Evolutionary conservation across 2,113 vertebrate species (phyloP).

Genomic region (Hemibagrus wyckioides): DNA sequence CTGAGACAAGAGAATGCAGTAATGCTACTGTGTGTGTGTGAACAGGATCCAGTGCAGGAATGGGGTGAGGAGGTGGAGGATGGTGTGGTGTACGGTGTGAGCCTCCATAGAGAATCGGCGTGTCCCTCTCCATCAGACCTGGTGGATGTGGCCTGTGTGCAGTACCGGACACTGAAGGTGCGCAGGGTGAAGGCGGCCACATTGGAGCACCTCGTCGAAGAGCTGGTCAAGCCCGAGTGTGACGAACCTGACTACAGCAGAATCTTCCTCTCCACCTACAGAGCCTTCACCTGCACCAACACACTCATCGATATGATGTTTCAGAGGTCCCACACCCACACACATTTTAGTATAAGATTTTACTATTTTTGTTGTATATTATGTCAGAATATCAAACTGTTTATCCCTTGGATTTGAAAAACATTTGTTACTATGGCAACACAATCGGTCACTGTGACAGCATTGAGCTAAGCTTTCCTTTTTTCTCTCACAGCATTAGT

Average conservation of each 20-base stretch:
- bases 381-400: not conserved
- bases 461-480: not conserved
- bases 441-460: not conserved
- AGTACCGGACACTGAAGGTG: constrained; percentile 85
- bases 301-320: constrained; percentile 78
- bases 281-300: constrained; percentile 74
- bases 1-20: too few species aligned
- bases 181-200: constrained; percentile 79
- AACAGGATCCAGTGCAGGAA: constrained; percentile 82
- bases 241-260: constrained; percentile 73
- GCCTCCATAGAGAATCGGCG: constrained; percentile 74
- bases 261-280: constrained; percentile 84
- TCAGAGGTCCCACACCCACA: constrained; percentile 64
- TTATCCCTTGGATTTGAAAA: not conserved
- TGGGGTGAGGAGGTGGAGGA: constrained; percentile 88
- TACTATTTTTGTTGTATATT: not conserved
- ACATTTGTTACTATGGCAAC: not conserved
- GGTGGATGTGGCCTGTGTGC: constrained; percentile 64
- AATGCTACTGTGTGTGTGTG: not conserved
- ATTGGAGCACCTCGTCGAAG: constrained; percentile 76
- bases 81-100: constrained; percentile 80
- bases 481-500: too few species aligned
- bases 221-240: constrained; percentile 72
- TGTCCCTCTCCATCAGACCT: not conserved
- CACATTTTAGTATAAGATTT: not conserved